A percentile compares a stretch with the other conserved stretches of the same genome.
Evolutionary conservation across 2,797 vertebrate species (phyloP).

Genomic region (Lates japonicus): DNA sequence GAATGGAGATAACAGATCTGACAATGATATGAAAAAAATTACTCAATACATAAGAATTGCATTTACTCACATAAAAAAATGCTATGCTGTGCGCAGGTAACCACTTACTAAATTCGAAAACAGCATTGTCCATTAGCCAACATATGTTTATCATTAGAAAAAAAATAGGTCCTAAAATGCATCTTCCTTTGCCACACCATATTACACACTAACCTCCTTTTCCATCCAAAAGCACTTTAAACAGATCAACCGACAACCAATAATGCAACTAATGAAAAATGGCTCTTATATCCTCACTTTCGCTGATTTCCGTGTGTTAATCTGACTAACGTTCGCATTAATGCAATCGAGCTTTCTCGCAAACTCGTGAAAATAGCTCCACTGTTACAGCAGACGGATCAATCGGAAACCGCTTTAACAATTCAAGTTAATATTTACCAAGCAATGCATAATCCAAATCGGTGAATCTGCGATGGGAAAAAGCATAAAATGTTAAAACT

Average conservation of each 20-base stretch:
- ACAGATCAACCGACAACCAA: not conserved
- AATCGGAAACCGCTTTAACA: slow-evolving; percentile 52
- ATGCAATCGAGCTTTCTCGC: slow-evolving; percentile 71
- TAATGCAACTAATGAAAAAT: not conserved
- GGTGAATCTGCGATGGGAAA: slow-evolving; percentile 37
- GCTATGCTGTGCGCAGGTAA: not conserved
- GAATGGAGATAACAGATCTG: not conserved
- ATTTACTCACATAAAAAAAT: not conserved
- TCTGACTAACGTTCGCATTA: slow-evolving; percentile 49
- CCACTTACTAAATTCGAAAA: not conserved
- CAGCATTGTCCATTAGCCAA: not conserved
- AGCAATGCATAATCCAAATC: slow-evolving; percentile 71
- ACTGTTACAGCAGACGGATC: slow-evolving; percentile 49
- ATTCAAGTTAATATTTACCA: slow-evolving; percentile 60
- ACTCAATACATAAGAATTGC: not conserved
- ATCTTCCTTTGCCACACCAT: slow-evolving; percentile 11
- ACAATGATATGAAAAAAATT: not conserved
- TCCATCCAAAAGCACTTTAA: slow-evolving; percentile 13
- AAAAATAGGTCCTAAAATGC: not conserved
- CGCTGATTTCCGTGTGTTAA: slow-evolving; percentile 39
- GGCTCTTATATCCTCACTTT: not conserved
- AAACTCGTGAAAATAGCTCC: slow-evolving; percentile 80
- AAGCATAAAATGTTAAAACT: slow-evolving; percentile 56
- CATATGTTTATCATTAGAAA: slow-evolving; percentile 20
- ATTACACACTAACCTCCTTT: not conserved